Conservation (phyloP, 2,888 invertebrate genomes). For the Lumbricus terrestris region DNA sequence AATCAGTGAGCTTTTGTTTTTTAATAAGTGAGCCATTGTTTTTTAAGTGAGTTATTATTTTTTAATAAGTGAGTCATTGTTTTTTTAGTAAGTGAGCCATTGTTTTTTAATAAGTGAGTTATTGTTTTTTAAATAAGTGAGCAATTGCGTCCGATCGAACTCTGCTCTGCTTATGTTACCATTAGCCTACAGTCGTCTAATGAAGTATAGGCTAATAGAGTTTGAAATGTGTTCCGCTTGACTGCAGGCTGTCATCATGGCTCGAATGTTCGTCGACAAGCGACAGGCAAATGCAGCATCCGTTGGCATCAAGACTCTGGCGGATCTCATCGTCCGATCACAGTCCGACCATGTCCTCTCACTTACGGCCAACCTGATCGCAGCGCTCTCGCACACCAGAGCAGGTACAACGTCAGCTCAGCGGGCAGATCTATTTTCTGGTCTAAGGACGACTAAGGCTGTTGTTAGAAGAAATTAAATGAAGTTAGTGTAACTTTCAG, state of each 20-base stretch:
- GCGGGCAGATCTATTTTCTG: background rate
- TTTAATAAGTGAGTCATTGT: too few relatives aligned
- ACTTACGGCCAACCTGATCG: conserved; percentile 54
- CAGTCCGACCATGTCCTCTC: conserved; percentile 47
- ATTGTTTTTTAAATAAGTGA: too few relatives aligned
- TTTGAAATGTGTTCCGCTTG: background rate
- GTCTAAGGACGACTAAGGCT: background rate
- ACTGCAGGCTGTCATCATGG: conserved; percentile 57
- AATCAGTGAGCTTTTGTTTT: too few relatives aligned
- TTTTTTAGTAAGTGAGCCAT: too few relatives aligned
- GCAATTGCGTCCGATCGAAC: too few relatives aligned
- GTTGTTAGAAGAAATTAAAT: background rate
- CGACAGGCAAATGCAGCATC: conserved; percentile 57
- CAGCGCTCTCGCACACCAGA: conserved; percentile 54
- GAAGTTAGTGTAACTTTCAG: background rate
- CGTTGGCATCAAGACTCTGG: conserved; percentile 56
- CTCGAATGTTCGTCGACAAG: conserved; percentile 57
- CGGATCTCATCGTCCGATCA: conserved; percentile 54
- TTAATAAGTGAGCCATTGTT: too few relatives aligned
- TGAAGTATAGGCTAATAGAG: too few relatives aligned
- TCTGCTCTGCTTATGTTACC: too few relatives aligned
- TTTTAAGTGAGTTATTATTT: too few relatives aligned
- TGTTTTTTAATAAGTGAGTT: too few relatives aligned
- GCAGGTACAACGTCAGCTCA: conserved; percentile 48
- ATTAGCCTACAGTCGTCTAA: too few relatives aligned